Base-by-base conservation (phyloP, 2,888 invertebrate genomes). In the Dione vanillae region DNA sequence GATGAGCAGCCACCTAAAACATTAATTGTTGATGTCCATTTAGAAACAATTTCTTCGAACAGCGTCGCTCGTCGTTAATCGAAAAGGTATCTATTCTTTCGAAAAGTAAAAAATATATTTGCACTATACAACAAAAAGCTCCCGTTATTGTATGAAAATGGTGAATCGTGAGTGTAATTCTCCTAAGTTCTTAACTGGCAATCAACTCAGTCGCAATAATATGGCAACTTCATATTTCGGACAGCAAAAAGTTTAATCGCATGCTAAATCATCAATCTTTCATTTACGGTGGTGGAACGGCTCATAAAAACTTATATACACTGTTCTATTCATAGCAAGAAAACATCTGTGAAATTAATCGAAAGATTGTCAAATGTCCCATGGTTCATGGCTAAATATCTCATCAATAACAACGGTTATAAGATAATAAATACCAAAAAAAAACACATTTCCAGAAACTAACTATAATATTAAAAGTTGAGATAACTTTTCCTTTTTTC, bases 81-180 rank as follows among this genome's bases (percentile, higher is more conserved):
- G 61, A 54, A 37, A 35, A 43, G 27, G 20, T 61, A 61, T 61
- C 19, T 51, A 16, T 62, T 56, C 19, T 43, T 65, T 62, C 65
- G 49, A 54, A 19, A 54, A 69, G 72, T 69, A 80, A 81, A 82
- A 78, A 82, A 77, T 72, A 77, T 67, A 79, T 79, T 79, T 77
- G 75, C 76, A 70, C 75, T 77, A 45, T 65, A 67, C 67, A 72
- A 74, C 62, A 77, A 81, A 80, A 80, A 78, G 45, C 74, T 67
- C 70, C 71, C 76, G 76, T 78, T 79, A 77, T 78, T 74, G 74
- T 78, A 75, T 77, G 72, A 76, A 79, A 81, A 80, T 79, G 75
- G 79, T 72, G 69, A 77, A 73, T 77, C 82, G 80, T 80, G 80
- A 78, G 78, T 78, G 71, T 78, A 76, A 37, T 73, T 74, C 74